These are phyloP conservation scores for Chloroclysta siterata DNA, from an alignment of 2,888 invertebrate genomes.

Conservation along the genomic window DNA sequence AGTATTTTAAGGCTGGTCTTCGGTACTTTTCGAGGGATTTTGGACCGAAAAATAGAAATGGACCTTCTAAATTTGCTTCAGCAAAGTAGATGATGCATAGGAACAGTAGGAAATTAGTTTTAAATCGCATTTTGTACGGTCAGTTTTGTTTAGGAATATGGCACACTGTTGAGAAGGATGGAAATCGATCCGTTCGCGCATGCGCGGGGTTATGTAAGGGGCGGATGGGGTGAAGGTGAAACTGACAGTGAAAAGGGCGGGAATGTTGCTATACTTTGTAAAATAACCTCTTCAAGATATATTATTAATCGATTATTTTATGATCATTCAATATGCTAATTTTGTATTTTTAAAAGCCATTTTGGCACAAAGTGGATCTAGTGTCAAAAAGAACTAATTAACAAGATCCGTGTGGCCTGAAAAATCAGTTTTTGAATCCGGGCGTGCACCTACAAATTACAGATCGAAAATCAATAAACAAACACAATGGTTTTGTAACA, in stretches of 20 bases:
- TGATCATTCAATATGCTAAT: no score
- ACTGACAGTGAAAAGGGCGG: slow-evolving; percentile 21
- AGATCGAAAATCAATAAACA: not conserved
- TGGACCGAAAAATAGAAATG: slow-evolving; percentile 86
- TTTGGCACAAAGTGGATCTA: no score
- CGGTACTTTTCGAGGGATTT: slow-evolving; percentile 75
- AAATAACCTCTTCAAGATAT: not conserved
- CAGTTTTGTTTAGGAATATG: slow-evolving; percentile 20
- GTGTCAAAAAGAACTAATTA: no score
- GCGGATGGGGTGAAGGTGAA: not conserved
- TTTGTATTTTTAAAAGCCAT: no score
- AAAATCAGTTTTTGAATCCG: no score
- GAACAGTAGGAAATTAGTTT: slow-evolving; percentile 41
- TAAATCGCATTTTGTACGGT: slow-evolving; percentile 25
- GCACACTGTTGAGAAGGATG: slow-evolving; percentile 14
- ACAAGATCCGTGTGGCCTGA: no score
- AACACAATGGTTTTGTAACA: slow-evolving; percentile 7
- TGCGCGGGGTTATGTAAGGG: slow-evolving; percentile 27
- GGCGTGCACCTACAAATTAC: no score
- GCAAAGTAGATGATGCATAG: slow-evolving; percentile 46
- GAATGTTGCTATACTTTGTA: slow-evolving; percentile 13
- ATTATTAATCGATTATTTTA: no score
- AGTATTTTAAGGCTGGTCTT: slow-evolving; percentile 78
- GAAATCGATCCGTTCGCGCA: slow-evolving; percentile 41
- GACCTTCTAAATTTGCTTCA: slow-evolving; percentile 82